Evolutionary conservation across 2,113 vertebrate genomes (phyloP).

Genomic region (Prionailurus bengalensis): DNA sequence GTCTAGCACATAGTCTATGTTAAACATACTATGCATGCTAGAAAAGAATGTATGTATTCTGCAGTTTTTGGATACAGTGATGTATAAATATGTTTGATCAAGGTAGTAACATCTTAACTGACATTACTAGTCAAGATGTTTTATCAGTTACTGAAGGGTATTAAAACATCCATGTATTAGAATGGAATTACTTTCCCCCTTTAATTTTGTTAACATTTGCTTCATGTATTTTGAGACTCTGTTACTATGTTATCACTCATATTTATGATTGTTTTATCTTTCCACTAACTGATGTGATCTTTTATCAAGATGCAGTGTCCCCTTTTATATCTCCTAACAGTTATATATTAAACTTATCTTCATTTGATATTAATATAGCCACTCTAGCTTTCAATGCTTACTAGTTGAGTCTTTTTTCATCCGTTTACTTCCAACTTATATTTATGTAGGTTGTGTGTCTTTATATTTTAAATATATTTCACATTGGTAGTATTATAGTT

Average conservation of each 20-base stretch:
- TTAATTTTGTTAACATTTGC: not conserved
- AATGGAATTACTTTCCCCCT: conserved; percentile 3
- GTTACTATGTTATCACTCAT: not conserved
- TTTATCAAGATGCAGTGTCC: not conserved
- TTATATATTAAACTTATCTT: not conserved
- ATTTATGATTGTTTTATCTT: not conserved
- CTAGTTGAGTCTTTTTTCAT: not conserved
- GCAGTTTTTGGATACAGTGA: not conserved
- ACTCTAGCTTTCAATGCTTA: not conserved
- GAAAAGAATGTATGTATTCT: not conserved
- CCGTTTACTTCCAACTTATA: not conserved
- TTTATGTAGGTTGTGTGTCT: not conserved
- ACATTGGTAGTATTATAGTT: not conserved
- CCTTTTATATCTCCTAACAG: not conserved
- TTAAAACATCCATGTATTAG: not conserved
- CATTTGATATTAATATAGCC: not conserved
- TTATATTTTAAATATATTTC: conserved; percentile 14
- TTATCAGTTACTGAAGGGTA: not conserved
- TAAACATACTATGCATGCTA: not conserved
- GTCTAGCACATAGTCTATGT: not conserved
- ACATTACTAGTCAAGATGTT: not conserved
- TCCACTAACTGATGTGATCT: not conserved
- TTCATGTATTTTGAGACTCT: not conserved
- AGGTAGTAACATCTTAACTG: not conserved
- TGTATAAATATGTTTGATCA: not conserved